Conservation (phyloP, 2,797 vertebrate species). For the Epinephelus coioides region DNA sequence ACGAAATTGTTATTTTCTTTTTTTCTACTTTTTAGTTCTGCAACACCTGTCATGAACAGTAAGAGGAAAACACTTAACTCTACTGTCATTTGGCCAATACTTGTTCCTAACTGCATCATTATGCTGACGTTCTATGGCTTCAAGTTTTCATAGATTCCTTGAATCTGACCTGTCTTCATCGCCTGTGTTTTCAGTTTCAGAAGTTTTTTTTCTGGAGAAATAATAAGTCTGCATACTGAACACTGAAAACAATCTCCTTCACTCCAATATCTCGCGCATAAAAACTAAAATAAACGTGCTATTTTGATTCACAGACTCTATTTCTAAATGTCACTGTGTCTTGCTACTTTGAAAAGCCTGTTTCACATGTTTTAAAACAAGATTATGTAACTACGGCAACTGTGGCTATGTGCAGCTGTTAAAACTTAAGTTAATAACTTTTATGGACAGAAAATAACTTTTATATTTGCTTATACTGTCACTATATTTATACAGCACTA, state of each 20-base stretch:
- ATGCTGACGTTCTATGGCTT: background rate
- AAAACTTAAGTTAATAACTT: too few species aligned
- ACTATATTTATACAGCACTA: too few species aligned
- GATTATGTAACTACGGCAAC: background rate
- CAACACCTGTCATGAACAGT: background rate
- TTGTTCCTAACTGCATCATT: background rate
- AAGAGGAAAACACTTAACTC: background rate
- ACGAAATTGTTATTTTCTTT: constrained; percentile 7
- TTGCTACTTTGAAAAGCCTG: background rate
- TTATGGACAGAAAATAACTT: too few species aligned
- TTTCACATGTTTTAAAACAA: background rate
- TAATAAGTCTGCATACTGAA: background rate
- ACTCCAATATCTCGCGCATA: background rate
- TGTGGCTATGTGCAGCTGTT: background rate
- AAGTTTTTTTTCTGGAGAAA: background rate
- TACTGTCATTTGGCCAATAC: background rate
- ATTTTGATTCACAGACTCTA: background rate
- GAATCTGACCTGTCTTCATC: background rate
- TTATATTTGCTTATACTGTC: too few species aligned
- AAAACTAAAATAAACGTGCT: background rate
- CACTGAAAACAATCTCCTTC: background rate
- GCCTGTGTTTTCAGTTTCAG: background rate
- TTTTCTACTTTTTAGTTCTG: background rate
- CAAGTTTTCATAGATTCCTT: background rate
- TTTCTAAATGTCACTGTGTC: background rate